These are phyloP conservation scores for Hydrocynus forskahlii DNA, from an alignment of 2,797 vertebrate species.

Conservation along the genomic window DNA sequence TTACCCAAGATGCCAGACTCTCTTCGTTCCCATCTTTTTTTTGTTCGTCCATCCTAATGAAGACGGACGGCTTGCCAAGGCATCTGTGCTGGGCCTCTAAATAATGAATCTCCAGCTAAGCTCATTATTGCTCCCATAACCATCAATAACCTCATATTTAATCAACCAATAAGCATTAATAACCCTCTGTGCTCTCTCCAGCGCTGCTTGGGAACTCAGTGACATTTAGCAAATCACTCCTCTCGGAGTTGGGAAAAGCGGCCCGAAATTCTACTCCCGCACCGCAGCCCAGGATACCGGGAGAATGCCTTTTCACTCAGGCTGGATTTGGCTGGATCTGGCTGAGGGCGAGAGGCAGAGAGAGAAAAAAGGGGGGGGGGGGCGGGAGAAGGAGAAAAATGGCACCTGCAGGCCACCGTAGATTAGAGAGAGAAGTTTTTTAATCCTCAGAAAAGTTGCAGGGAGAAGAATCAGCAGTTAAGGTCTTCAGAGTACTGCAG, in stretches of 20 bases:
- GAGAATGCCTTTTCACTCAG: neutral
- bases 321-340: slow-evolving; percentile 40
- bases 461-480: slow-evolving; percentile 35
- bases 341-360: neutral
- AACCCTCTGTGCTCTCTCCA: slow-evolving; percentile 19
- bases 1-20: neutral
- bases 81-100: slow-evolving; percentile 57
- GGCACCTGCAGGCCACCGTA: slow-evolving; percentile 44
- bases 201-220: slow-evolving; percentile 41
- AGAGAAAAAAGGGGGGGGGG: neutral
- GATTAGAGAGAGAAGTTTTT: slow-evolving; percentile 33
- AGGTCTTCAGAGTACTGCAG: slow-evolving; percentile 16
- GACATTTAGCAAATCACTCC: slow-evolving; percentile 54
- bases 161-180: slow-evolving; percentile 48
- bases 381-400: slow-evolving; percentile 8
- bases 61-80: slow-evolving; percentile 64
- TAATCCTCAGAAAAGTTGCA: slow-evolving; percentile 45
- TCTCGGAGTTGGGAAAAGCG: slow-evolving; percentile 12
- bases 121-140: slow-evolving; percentile 65
- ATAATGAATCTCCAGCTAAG: slow-evolving; percentile 70
- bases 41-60: slow-evolving; percentile 50
- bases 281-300: slow-evolving; percentile 11
- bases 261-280: slow-evolving; percentile 20
- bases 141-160: slow-evolving; percentile 69
- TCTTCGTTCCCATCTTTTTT: slow-evolving; percentile 24